A percentile compares a stretch with the other conserved stretches of the same genome.
Evolutionary conservation across 2,113 vertebrate genomes (phyloP).

Genomic region (Xiphophorus maculatus): DNA sequence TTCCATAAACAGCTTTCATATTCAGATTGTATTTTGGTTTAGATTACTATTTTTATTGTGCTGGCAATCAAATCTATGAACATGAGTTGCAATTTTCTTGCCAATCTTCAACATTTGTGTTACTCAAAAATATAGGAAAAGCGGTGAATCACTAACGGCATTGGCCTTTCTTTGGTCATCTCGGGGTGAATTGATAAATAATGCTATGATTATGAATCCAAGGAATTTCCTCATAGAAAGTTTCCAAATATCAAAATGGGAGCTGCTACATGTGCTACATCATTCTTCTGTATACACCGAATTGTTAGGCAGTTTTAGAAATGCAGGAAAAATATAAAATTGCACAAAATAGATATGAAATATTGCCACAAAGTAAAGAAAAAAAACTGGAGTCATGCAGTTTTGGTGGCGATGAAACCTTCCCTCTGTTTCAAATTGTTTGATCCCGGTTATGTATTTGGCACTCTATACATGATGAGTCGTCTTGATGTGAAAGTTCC

Average conservation of each 20-base stretch:
- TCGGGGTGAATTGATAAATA: background rate
- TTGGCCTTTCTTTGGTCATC: slow-evolving; percentile 10
- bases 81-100: no score
- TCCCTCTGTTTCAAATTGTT: slow-evolving; percentile 19
- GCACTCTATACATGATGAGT: slow-evolving; percentile 27
- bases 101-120: no score
- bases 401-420: slow-evolving; percentile 7
- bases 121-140: background rate
- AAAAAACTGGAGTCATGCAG: background rate
- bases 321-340: background rate
- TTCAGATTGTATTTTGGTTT: no score
- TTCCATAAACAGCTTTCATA: no score
- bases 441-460: slow-evolving; percentile 36
- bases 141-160: background rate
- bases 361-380: background rate
- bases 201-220: background rate
- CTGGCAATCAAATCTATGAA: no score
- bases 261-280: no score
- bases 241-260: background rate
- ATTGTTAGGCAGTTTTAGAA: background rate
- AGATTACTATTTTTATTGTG: no score
- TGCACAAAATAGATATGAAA: background rate
- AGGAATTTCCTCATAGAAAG: background rate
- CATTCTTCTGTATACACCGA: background rate
- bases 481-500: slow-evolving; percentile 44